Conservation (phyloP, 2,888 invertebrate species). For the Meiosimyza platycephala region DNA sequence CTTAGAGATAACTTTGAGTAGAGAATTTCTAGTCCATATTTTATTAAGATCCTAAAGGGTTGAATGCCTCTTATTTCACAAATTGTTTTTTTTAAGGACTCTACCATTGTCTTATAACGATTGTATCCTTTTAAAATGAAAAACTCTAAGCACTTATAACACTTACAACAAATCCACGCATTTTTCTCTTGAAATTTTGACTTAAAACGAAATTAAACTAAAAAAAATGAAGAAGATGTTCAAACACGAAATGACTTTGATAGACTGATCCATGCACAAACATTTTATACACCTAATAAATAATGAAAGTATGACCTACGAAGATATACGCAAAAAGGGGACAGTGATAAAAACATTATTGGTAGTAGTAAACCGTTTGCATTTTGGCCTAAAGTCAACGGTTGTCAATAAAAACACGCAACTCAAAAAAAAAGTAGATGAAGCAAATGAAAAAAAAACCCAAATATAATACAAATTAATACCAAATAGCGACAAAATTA, state of each 20-base stretch:
- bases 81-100: too few relatives aligned
- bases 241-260: conserved; percentile 6
- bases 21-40: too few relatives aligned
- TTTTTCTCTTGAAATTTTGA: conserved; percentile 7
- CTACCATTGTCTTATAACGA: too few relatives aligned
- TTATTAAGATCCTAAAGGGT: too few relatives aligned
- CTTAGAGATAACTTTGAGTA: too few relatives aligned
- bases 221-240: neutral
- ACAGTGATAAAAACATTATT: neutral
- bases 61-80: too few relatives aligned
- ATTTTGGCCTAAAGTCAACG: too few relatives aligned
- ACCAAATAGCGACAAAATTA: too few relatives aligned
- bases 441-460: neutral
- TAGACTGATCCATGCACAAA: conserved; percentile 1
- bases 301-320: too few relatives aligned
- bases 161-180: conserved; percentile 15
- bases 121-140: neutral
- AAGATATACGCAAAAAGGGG: neutral
- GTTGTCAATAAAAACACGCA: neutral
- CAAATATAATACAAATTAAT: neutral
- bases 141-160: neutral
- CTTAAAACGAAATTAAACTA: neutral
- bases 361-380: too few relatives aligned
- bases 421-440: neutral
- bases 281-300: conserved; percentile 11